Conservation (phyloP, 2,888 invertebrate genomes). For the Ormia ochracea region DNA sequence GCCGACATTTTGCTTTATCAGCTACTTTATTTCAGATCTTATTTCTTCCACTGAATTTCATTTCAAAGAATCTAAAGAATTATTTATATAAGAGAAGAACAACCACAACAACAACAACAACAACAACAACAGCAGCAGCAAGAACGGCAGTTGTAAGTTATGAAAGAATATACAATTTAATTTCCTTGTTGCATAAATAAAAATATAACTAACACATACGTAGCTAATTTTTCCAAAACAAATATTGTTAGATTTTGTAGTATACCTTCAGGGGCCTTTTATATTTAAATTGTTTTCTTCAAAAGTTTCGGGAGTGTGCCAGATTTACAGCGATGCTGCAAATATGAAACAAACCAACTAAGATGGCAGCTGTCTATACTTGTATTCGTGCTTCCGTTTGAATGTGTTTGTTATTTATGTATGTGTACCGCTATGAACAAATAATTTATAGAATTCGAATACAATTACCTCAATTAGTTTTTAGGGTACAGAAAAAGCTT, state of each 20-base stretch:
- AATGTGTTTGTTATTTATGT: not conserved
- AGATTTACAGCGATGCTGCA: not conserved
- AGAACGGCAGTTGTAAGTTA: too few species aligned
- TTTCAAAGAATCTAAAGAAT: constrained; percentile 18
- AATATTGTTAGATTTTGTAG: not conserved
- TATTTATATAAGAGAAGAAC: not conserved
- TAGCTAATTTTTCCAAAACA: not conserved
- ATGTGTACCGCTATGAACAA: not conserved
- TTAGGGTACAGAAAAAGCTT: too few species aligned
- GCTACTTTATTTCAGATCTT: not conserved
- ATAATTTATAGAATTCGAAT: too few species aligned
- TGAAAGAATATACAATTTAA: constrained; percentile 24
- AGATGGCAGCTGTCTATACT: not conserved
- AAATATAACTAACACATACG: not conserved
- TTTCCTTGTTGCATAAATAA: not conserved
- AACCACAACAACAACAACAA: not conserved
- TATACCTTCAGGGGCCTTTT: not conserved
- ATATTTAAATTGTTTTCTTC: not conserved
- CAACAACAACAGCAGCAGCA: too few species aligned
- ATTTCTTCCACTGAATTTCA: constrained; percentile 11
- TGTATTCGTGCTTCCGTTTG: not conserved
- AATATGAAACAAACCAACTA: not conserved
- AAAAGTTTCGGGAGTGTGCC: not conserved
- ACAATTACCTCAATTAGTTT: too few species aligned
- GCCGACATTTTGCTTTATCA: not conserved